Base-by-base conservation (phyloP, 2,797 vertebrate genomes). In the Discoglossus pictus region DNA sequence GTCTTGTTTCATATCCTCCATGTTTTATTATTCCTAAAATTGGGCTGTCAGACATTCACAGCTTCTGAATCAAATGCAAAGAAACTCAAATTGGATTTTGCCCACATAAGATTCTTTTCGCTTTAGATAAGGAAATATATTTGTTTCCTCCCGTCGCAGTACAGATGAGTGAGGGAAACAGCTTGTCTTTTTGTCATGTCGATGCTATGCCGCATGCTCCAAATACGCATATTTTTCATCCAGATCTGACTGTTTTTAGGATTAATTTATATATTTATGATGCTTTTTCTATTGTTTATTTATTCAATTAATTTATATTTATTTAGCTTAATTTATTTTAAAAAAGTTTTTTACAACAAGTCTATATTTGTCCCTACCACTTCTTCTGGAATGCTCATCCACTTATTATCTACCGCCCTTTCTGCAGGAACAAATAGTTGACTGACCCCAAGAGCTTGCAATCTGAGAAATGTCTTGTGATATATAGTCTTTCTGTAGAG, bases 41-140 rank as follows among this genome's bases (percentile, higher is more conserved):
- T 68, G 65, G 46, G 52, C 55, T 68, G 55, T 53, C 65, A 61
- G 65, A 53, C 27, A 36, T 59, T 60, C 38, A 24, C 12, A 34
- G 55, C 36, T 51, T 42, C 55, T 51, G 24, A 52, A 61, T 68
- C 47, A 68, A 68, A 68, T 61, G 55, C 48, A 35, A 61, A 68
- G 56, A 61, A 61, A 36, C 56, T 68, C 47, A 67, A 68, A 68
- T 68, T 68, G 65, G 65, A 68, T 68, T 68, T 60, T 68, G 36
- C 56, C 47, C 20, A 53, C 55, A 68, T 46, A 67, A 58, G 25
- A 25, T 11, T 1, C 20, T 53, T n/a, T 68, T n/a, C 38, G 20
- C 36, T 68, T 60, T 68, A 60, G 65, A 60, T 58, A 67, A 67
- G 64, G 23, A 51, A 67, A 67, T 67, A 67, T 67, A 15, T 67